phyloP scores from a whole-genome alignment of 1,140 invertebrate species.

The Drusus annulatus region DNA sequence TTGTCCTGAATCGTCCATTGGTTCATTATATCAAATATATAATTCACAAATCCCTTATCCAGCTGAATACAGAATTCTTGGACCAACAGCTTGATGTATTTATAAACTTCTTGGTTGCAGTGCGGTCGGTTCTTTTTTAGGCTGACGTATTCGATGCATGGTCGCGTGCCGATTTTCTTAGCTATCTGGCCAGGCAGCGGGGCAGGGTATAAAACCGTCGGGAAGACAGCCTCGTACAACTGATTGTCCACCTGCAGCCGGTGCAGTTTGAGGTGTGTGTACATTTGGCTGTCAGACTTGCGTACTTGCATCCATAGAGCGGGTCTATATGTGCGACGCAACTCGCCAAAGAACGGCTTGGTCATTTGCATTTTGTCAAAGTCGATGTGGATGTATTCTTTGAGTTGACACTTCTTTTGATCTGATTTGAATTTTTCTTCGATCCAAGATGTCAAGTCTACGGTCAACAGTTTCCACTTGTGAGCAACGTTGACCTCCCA shows the following conservation, averaged over 20 bases:
- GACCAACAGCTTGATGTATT: conserved; percentile 80
- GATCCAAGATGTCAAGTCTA: conserved; percentile 85
- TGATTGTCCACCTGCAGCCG: conserved; percentile 85
- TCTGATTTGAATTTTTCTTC: conserved; percentile 84
- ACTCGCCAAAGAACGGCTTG: conserved; percentile 87
- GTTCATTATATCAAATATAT: conserved; percentile 75
- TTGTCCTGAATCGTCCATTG: conserved; percentile 72
- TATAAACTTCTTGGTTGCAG: conserved; percentile 76
- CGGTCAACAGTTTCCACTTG: conserved; percentile 83
- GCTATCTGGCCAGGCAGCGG: conserved; percentile 62
- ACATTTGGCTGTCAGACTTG: conserved; percentile 79
- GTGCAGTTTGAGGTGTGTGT: conserved; percentile 80
- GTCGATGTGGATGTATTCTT: conserved; percentile 85
- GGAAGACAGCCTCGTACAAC: conserved; percentile 81
- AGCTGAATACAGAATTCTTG: conserved; percentile 83
- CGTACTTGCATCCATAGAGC: conserved; percentile 83
- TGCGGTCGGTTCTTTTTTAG: conserved; percentile 74
- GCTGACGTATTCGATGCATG: conserved; percentile 79
- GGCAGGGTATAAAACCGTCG: conserved; percentile 80
- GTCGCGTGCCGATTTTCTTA: conserved; percentile 70
- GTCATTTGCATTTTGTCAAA: conserved; percentile 90
- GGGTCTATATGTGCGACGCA: conserved; percentile 82
- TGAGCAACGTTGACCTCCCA: conserved; percentile 88
- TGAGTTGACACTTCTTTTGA: conserved; percentile 80
- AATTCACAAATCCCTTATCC: conserved; percentile 81